Percentiles rank a stretch among this genome's conserved stretches.
These are phyloP conservation scores for Denticeps clupeoides DNA, from an alignment of 2,797 vertebrate genomes.

Conservation along the genomic window DNA sequence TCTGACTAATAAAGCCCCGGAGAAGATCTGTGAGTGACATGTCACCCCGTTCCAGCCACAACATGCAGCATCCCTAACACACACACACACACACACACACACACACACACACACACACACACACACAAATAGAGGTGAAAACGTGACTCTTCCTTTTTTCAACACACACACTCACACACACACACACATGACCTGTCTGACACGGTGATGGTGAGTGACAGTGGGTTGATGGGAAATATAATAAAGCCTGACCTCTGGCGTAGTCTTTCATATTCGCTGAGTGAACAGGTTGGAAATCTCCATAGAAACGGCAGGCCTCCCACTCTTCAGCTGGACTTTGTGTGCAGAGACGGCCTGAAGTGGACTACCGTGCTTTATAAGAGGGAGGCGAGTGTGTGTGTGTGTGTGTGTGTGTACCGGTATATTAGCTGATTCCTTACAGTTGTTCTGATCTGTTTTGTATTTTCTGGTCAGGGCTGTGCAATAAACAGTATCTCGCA, in stretches of 20 bases:
- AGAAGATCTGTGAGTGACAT: no score
- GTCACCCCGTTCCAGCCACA: background rate
- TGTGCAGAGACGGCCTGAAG: no score
- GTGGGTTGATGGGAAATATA: constrained; percentile 22
- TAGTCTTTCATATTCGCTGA: constrained; percentile 11
- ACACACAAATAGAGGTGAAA: background rate
- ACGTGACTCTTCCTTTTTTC: no score
- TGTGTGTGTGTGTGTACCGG: background rate
- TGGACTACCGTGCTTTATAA: no score
- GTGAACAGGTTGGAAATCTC: constrained; percentile 24
- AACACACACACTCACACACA: background rate
- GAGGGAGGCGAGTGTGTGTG: no score
- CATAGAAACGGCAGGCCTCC: constrained; percentile 10
- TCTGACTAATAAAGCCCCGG: background rate
- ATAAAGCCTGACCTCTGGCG: constrained; percentile 29
- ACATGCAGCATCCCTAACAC: background rate
- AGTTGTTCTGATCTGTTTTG: no score
- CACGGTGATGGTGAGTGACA: constrained; percentile 6
- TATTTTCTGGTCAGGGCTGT: no score
- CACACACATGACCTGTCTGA: constrained; percentile 7
- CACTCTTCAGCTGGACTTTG: constrained; percentile 10
- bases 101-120: constrained; percentile 4
- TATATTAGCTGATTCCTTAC: no score
- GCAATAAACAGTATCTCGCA: no score
- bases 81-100: background rate